Base-by-base conservation (phyloP, 1,140 invertebrate species). In the Hypothenemus hampei region DNA sequence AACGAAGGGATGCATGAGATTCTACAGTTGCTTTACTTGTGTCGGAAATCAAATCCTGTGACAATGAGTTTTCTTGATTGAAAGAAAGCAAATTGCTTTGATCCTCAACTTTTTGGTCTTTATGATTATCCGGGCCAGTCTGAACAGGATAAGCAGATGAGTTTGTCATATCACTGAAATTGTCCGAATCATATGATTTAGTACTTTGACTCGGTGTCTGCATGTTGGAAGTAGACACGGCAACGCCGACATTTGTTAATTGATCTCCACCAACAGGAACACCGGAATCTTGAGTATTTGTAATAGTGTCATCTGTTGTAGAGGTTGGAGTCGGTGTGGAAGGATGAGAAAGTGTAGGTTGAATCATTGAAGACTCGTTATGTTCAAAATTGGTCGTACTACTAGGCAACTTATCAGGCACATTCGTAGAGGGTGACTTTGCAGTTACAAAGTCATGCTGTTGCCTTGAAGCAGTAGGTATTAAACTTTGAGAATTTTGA, bases 71-170 rank as follows among this genome's bases (percentile, higher is more conserved):
- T 20, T 69, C 68, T 58, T 66, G 65, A 60, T 60, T 65, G 48
- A 62, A 69, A 54, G 57, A 59, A 58, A 67, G 63, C 43, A 49
- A 43, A 62, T 58, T 64, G 8, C 66, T 65, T 37, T 68, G 43
- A 64, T 72, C 70, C 35, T 72, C 70, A 59, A 67, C 64, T 41
- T 71, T 65, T 69, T 69, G 71, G 47, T 68, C 65, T 51, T 75
- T 67, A 33, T 68, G 57, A 48, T 63, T 58, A 43, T 68, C 72
- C 11, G 68, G 57, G 50, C 75, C 73, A 43, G 36, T 66, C 63
- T 66, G 64, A 6, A n/a, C 16, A 4, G 36, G 15, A 55, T 69
- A 72, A 31, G 58, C 60, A 16, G 68, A 63, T 56, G 68, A 65
- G 43, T 64, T 68, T 8, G 67, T 66, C 35, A n/a, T 7, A n/a